Percentiles rank a stretch among this genome's conserved stretches.
These are phyloP conservation scores for Setophaga petechia DNA, from an alignment of 2,113 vertebrate genomes.

Conservation along the genomic window DNA sequence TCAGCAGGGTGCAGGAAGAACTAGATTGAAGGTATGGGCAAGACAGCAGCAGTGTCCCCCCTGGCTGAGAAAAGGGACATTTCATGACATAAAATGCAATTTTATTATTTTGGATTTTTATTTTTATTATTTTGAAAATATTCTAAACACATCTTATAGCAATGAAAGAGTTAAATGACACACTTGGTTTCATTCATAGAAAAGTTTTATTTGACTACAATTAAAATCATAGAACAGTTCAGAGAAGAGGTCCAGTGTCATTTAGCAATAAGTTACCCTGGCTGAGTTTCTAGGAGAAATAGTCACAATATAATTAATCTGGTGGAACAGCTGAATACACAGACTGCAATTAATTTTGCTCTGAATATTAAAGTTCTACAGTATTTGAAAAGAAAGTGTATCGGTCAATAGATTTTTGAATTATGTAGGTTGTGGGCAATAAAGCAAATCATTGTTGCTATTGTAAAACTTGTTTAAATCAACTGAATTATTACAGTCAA, in stretches of 20 bases:
- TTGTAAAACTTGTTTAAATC: constrained; percentile 60
- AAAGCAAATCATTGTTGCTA: constrained; percentile 76
- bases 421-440: constrained; percentile 72
- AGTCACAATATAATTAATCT: constrained; percentile 73
- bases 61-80: background rate
- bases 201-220: constrained; percentile 13
- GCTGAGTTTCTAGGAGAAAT: constrained; percentile 35
- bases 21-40: background rate
- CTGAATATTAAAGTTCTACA: constrained; percentile 73
- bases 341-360: constrained; percentile 73
- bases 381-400: constrained; percentile 70
- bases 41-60: background rate
- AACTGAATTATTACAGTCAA: constrained; percentile 65
- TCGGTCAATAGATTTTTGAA: constrained; percentile 74
- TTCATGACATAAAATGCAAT: background rate
- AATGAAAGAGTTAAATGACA: constrained; percentile 44
- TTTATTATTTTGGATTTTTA: background rate
- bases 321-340: constrained; percentile 73
- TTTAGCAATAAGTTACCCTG: constrained; percentile 55
- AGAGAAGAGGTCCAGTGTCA: constrained; percentile 6
- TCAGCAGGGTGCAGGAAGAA: background rate
- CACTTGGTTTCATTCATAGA: constrained; percentile 24
- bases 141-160: background rate
- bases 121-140: background rate
- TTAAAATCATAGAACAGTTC: constrained; percentile 39